Percentiles rank a stretch among this genome's conserved stretches.
Conservation (phyloP, 2,797 vertebrate genomes). For the Molossus molossus region DNA sequence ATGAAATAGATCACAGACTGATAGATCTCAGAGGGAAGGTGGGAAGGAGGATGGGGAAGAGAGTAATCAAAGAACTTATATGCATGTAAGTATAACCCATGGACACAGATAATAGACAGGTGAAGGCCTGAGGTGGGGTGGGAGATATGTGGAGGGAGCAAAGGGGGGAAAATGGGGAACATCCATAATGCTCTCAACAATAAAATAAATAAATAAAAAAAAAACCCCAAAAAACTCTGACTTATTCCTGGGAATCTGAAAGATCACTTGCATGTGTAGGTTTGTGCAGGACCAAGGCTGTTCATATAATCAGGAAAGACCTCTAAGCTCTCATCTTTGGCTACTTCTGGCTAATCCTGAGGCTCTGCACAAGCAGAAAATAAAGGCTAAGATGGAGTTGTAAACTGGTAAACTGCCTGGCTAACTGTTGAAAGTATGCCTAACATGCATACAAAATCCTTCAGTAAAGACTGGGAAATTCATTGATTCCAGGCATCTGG, state of each 20-base stretch:
- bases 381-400: not conserved
- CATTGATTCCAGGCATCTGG: not conserved
- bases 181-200: no score
- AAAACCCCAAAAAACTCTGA: not conserved
- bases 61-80: no score
- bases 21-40: no score
- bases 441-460: not conserved
- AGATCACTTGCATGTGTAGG: not conserved
- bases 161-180: no score
- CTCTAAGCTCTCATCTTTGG: not conserved
- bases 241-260: not conserved
- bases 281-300: not conserved
- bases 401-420: not conserved
- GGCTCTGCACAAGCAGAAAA: not conserved
- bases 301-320: not conserved
- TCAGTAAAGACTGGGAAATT: conserved; percentile 37
- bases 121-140: no score
- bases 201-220: no score
- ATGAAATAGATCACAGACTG: no score
- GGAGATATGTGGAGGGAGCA: no score
- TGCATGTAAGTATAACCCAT: no score
- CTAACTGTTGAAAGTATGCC: not conserved
- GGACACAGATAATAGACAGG: no score
- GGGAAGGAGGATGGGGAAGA: no score
- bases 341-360: not conserved